Conservation (phyloP, 2,888 invertebrate genomes). For the Pyrrhosoma nymphula region DNA sequence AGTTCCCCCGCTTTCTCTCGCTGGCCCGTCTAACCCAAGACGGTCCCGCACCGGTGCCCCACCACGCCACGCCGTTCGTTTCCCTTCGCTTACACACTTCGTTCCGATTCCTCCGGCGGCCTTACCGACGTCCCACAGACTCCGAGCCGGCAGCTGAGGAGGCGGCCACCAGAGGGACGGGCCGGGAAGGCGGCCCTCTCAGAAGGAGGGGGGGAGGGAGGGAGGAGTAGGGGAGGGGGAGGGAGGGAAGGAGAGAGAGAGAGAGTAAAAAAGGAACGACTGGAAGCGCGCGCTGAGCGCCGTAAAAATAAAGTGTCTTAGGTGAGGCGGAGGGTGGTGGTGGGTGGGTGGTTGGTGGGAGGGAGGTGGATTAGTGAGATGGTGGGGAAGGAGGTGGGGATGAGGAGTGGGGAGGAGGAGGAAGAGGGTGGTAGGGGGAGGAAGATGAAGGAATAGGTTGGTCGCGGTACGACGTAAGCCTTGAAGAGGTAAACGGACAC, state of each 20-base stretch:
- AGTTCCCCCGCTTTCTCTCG: not conserved
- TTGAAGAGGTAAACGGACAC: not conserved
- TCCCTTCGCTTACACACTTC: not conserved
- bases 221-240: not conserved
- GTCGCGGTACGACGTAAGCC: not conserved
- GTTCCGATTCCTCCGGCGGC: slow-evolving; percentile 54
- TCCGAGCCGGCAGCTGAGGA: slow-evolving; percentile 39
- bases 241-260: not conserved
- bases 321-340: slow-evolving; percentile 3
- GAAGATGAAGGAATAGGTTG: not conserved
- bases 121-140: slow-evolving; percentile 57
- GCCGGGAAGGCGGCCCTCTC: not conserved
- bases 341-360: not conserved
- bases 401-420: not conserved
- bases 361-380: not conserved
- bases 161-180: slow-evolving; percentile 61
- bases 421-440: too few relatives aligned
- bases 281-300: slow-evolving; percentile 43
- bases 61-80: not conserved
- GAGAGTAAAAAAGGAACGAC: slow-evolving; percentile 21
- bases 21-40: not conserved
- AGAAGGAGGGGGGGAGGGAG: not conserved
- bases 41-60: not conserved
- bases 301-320: slow-evolving; percentile 66
- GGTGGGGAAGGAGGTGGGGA: not conserved